A percentile compares a stretch with the other conserved stretches of the same genome.
Evolutionary conservation across 2,888 invertebrate species (phyloP).

Genomic region (Apodemia zela): DNA sequence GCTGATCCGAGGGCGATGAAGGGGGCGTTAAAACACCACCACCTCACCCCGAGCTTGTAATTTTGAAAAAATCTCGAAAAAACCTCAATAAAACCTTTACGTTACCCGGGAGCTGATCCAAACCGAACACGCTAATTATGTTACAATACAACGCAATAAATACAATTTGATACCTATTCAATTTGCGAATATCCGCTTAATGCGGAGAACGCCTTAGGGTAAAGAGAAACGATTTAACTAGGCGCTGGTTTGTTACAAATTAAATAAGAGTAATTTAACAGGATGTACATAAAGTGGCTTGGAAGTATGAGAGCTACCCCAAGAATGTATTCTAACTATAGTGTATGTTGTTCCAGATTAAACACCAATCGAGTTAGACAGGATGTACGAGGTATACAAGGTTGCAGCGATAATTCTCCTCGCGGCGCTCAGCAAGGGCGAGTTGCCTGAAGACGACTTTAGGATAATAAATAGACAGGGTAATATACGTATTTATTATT

Average conservation of each 20-base stretch:
- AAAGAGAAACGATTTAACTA: not conserved
- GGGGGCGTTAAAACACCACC: no score
- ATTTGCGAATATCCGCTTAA: no score
- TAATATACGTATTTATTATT: conserved; percentile 30
- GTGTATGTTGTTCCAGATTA: conserved; percentile 40
- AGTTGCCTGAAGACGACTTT: conserved; percentile 70
- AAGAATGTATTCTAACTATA: conserved; percentile 16
- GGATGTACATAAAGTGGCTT: conserved; percentile 8
- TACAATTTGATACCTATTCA: no score
- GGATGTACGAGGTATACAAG: conserved; percentile 51
- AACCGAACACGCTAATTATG: no score
- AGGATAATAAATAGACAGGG: conserved; percentile 75
- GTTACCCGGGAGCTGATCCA: no score
- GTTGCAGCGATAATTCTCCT: conserved; percentile 57
- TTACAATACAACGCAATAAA: no score
- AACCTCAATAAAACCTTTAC: no score
- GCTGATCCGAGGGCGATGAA: no score
- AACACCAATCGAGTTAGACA: conserved; percentile 26
- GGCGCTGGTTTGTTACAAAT: not conserved
- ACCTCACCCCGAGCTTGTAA: no score
- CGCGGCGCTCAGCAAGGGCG: conserved; percentile 58
- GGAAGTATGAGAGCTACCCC: not conserved
- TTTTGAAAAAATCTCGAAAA: no score
- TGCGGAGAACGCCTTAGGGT: not conserved
- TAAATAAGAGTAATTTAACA: conserved; percentile 12